A percentile compares a stretch with the other conserved stretches of the same genome.
Evolutionary conservation across 1,140 invertebrate genomes (phyloP).

Genomic region (Harlomillsia oculata): DNA sequence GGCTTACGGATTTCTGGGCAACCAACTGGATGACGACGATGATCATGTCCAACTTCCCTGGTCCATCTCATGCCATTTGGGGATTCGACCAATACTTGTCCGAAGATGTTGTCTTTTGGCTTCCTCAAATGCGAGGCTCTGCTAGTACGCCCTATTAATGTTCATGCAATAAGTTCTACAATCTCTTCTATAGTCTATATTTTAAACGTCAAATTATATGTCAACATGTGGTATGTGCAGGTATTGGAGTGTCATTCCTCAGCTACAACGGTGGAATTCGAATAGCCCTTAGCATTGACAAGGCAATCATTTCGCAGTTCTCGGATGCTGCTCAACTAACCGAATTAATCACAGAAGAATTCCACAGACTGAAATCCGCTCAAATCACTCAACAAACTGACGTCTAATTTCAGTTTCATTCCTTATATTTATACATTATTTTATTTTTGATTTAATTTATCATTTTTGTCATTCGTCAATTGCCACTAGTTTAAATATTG

Average conservation of each 20-base stretch:
- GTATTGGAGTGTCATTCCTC: conserved; percentile 18
- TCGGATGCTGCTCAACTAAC: conserved; percentile 4
- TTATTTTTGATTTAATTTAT: too few species aligned
- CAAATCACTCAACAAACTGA: too few species aligned
- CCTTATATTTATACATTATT: too few species aligned
- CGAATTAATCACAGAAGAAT: conserved; percentile 22
- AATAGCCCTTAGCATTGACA: conserved; percentile 22
- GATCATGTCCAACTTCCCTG: conserved; percentile 31
- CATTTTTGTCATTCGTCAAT: too few species aligned
- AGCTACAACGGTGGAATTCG: conserved; percentile 24
- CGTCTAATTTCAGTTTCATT: too few species aligned
- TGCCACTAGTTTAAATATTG: too few species aligned
- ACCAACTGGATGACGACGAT: conserved; percentile 28
- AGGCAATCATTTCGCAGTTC: conserved; percentile 16
- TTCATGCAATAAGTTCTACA: neutral
- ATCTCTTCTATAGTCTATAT: neutral
- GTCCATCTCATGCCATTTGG: conserved; percentile 5
- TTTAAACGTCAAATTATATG: neutral
- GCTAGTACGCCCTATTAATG: conserved; percentile 13
- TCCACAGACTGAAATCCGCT: neutral
- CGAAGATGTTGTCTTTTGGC: conserved; percentile 26
- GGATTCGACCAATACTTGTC: conserved; percentile 16
- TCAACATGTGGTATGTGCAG: conserved; percentile 10
- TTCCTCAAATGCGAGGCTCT: conserved; percentile 24
- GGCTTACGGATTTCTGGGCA: conserved; percentile 22